These are phyloP conservation scores for Mustela lutreola DNA, from an alignment of 2,113 vertebrate species.

Conservation along the genomic window DNA sequence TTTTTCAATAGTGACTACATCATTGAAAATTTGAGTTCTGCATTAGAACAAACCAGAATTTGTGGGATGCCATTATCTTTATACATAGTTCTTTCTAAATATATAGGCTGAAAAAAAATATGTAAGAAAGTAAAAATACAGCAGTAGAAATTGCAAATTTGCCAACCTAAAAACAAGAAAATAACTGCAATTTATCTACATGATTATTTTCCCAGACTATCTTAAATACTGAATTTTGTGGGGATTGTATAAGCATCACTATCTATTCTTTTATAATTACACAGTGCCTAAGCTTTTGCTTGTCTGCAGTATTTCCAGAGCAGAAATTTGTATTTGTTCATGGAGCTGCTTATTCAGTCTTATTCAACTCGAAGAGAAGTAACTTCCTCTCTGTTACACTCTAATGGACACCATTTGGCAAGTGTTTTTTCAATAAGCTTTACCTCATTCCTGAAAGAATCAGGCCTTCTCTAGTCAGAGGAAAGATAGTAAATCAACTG, in stretches of 20 bases:
- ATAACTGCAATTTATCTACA: slow-evolving; percentile 29
- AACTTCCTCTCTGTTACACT: not conserved
- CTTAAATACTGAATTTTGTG: not conserved
- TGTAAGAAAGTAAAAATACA: not conserved
- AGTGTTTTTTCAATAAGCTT: slow-evolving; percentile 70
- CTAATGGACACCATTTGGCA: slow-evolving; percentile 27
- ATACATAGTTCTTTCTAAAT: slow-evolving; percentile 20
- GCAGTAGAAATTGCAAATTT: slow-evolving; percentile 8
- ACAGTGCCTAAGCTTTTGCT: slow-evolving; percentile 15
- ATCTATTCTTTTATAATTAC: slow-evolving; percentile 48
- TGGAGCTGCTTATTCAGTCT: not conserved
- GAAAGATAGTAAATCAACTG: slow-evolving; percentile 70
- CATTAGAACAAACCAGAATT: slow-evolving; percentile 10
- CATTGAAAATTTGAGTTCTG: slow-evolving; percentile 14
- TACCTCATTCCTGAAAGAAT: slow-evolving; percentile 61
- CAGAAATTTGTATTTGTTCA: not conserved
- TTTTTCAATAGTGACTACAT: slow-evolving; percentile 55
- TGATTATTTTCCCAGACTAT: slow-evolving; percentile 32
- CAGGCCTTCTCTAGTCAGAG: slow-evolving; percentile 17
- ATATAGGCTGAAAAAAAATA: not conserved
- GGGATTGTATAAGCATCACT: not conserved
- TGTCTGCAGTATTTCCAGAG: slow-evolving; percentile 10
- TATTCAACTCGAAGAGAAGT: slow-evolving; percentile 41
- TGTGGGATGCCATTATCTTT: not conserved
- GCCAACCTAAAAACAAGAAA: slow-evolving; percentile 45